These are phyloP conservation scores for Portunus trituberculatus DNA, from an alignment of 1,140 invertebrate genomes.

Conservation along the genomic window DNA sequence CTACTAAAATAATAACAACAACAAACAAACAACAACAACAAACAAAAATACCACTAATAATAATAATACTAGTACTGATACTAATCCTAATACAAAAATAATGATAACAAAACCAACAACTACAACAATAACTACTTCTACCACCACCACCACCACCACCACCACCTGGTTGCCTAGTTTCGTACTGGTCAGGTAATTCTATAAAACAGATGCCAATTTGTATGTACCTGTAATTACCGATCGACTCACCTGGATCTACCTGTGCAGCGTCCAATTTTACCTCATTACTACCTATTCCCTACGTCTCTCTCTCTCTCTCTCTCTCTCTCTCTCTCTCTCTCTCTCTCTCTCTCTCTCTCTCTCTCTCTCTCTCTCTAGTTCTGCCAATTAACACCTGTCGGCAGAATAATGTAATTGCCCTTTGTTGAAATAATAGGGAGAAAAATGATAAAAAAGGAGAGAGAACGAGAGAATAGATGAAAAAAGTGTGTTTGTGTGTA, in stretches of 20 bases:
- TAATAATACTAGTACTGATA: neutral
- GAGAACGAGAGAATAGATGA: neutral
- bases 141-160: neutral
- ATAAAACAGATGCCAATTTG: neutral
- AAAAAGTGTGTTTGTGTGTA: no score
- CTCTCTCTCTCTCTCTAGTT: neutral
- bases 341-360: conserved; percentile 18
- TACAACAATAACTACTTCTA: neutral
- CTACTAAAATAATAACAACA: no score
- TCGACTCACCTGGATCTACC: neutral
- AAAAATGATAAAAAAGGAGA: neutral
- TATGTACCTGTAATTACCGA: neutral
- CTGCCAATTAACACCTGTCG: conserved; percentile 8
- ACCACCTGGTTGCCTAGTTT: neutral
- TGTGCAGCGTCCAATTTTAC: neutral
- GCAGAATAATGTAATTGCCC: neutral
- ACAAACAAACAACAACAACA: no score
- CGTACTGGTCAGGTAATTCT: neutral
- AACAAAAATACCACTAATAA: neutral
- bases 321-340: neutral
- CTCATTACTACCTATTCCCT: neutral
- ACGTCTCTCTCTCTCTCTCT: no score
- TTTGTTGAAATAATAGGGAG: neutral
- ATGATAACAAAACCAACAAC: no score
- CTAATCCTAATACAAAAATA: no score